phyloP scores from a whole-genome alignment of 1,140 invertebrate genomes.

The Pseudomyrmex concolor region DNA sequence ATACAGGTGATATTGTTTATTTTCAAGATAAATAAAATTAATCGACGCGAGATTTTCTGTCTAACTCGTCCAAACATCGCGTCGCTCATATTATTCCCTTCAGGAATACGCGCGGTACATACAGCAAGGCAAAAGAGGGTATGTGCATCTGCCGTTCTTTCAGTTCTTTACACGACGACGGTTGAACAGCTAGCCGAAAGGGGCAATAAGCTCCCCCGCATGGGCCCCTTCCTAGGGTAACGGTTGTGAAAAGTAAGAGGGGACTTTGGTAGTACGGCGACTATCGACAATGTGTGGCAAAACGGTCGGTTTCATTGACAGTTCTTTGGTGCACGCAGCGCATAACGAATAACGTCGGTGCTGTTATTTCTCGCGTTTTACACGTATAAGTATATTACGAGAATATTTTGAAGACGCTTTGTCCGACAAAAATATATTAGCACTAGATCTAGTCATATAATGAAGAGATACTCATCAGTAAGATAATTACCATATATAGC shows the following conservation, averaged over 20 bases:
- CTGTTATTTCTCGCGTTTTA: background rate
- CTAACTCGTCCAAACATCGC: slow-evolving; percentile 30
- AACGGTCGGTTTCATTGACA: slow-evolving; percentile 47
- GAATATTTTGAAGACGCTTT: background rate
- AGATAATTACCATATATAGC: background rate
- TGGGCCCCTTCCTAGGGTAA: slow-evolving; percentile 22
- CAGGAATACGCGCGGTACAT: slow-evolving; percentile 26
- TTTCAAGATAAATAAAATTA: slow-evolving; percentile 10
- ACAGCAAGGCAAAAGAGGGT: background rate
- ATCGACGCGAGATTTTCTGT: background rate
- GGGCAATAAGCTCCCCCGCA: slow-evolving; percentile 58
- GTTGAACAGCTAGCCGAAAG: slow-evolving; percentile 41
- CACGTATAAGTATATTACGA: background rate
- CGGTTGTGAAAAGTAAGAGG: slow-evolving; percentile 43
- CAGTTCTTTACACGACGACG: slow-evolving; percentile 31
- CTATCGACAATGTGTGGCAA: slow-evolving; percentile 49
- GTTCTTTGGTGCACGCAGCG: background rate
- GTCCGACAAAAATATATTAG: background rate
- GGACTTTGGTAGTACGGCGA: slow-evolving; percentile 50
- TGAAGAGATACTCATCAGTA: slow-evolving; percentile 71
- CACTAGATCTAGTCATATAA: background rate
- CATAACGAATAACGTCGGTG: background rate
- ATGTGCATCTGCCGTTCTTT: slow-evolving; percentile 39
- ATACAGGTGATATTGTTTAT: background rate
- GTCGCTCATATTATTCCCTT: slow-evolving; percentile 18